A percentile compares a stretch with the other conserved stretches of the same genome.
Conservation (phyloP, 2,888 invertebrate genomes). For the Rugalucina vietnamica region DNA sequence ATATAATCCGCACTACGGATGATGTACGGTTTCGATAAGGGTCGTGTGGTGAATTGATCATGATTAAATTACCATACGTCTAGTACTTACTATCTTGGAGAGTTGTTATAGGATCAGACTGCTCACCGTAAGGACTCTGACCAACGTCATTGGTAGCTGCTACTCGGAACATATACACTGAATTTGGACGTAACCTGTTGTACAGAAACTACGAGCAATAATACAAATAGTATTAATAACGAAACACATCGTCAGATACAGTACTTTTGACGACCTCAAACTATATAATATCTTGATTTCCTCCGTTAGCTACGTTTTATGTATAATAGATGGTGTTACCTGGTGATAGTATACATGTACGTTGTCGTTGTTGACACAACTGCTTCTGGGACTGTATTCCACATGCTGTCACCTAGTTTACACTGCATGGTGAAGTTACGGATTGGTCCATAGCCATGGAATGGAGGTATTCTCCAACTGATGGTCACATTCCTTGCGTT, state of each 20-base stretch:
- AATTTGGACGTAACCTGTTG: slow-evolving; percentile 91
- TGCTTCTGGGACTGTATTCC: slow-evolving; percentile 91
- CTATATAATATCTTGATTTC: too few species aligned
- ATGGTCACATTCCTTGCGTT: slow-evolving; percentile 97
- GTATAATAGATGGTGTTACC: slow-evolving; percentile 77
- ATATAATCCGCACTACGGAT: too few species aligned
- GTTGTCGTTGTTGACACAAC: slow-evolving; percentile 94
- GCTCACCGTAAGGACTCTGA: slow-evolving; percentile 93
- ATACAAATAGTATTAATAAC: too few species aligned
- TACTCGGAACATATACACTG: slow-evolving; percentile 95
- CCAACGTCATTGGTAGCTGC: slow-evolving; percentile 98
- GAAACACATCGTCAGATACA: too few species aligned
- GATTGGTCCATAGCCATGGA: slow-evolving; percentile 96
- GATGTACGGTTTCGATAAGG: too few species aligned
- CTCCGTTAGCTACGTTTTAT: too few species aligned
- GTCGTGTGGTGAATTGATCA: too few species aligned
- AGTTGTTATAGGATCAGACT: slow-evolving; percentile 77
- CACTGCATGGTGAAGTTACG: slow-evolving; percentile 95
- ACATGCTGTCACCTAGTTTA: slow-evolving; percentile 86
- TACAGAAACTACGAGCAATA: too few species aligned
- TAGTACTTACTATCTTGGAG: slow-evolving; percentile 79
- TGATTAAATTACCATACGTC: too few species aligned
- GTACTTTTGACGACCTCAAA: too few species aligned
- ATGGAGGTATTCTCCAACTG: slow-evolving; percentile 95
- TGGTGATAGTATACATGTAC: slow-evolving; percentile 94